Conservation (phyloP, 2,113 vertebrate species). For the Corythoichthys haematopterus region DNA sequence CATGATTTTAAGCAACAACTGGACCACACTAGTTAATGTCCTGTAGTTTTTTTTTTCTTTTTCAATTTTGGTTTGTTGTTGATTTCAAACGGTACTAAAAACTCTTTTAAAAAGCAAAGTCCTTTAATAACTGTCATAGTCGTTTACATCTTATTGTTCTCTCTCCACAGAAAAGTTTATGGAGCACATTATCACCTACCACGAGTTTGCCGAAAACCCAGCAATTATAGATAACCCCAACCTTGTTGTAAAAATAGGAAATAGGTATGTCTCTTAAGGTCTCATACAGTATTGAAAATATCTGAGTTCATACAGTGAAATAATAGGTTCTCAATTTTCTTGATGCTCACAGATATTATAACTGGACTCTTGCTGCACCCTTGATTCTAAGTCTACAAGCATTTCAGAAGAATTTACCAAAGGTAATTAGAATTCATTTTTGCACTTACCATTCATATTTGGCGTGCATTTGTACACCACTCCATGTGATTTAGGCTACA, state of each 20-base stretch:
- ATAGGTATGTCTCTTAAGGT: constrained; percentile 67
- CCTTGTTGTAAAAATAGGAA: constrained; percentile 87
- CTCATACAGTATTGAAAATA: background rate
- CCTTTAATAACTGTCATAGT: background rate
- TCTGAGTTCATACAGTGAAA: background rate
- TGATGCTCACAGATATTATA: constrained; percentile 83
- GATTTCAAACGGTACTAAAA: no score
- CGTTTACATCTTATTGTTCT: constrained; percentile 7
- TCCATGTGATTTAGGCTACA: constrained; percentile 75
- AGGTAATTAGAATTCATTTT: constrained; percentile 67
- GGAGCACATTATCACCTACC: constrained; percentile 94
- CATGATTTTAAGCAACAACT: no score
- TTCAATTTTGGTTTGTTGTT: no score
- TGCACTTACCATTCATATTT: background rate
- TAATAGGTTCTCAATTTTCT: background rate
- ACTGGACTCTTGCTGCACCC: constrained; percentile 94
- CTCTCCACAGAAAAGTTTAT: constrained; percentile 86
- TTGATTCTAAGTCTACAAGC: constrained; percentile 95
- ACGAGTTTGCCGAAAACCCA: constrained; percentile 95
- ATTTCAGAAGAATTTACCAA: constrained; percentile 96
- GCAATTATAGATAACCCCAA: constrained; percentile 97
- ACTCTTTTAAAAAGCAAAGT: no score
- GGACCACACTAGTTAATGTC: no score
- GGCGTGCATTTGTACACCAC: background rate
- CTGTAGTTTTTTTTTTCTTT: no score